Percentiles rank a stretch among this genome's conserved stretches.
Evolutionary conservation across 2,797 vertebrate species (phyloP).

Genomic region (Enteromius afrohamiltoni): DNA sequence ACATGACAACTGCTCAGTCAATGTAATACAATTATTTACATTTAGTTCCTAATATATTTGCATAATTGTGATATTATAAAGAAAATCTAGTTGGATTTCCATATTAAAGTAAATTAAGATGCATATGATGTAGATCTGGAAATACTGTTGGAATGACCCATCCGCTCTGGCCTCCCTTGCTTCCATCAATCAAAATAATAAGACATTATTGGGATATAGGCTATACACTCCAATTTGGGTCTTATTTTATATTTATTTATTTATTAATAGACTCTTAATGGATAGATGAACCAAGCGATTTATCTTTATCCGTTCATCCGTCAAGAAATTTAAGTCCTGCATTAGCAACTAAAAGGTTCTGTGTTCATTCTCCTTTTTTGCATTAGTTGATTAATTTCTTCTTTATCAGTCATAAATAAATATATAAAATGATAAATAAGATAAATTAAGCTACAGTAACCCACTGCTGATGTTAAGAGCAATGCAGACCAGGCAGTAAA

Average conservation of each 20-base stretch:
- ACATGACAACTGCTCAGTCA: background rate
- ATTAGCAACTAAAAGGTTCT: conserved; percentile 33
- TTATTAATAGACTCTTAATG: background rate
- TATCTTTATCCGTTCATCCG: conserved; percentile 39
- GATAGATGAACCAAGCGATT: conserved; percentile 17
- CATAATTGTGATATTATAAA: background rate
- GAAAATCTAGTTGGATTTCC: background rate
- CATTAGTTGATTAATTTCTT: conserved; percentile 53
- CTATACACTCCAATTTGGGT: conserved; percentile 62
- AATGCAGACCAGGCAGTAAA: background rate
- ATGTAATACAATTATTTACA: background rate
- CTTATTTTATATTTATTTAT: conserved; percentile 37
- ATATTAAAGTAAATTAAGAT: background rate
- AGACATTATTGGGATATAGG: conserved; percentile 66
- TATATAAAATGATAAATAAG: conserved; percentile 11
- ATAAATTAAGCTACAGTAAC: conserved; percentile 16
- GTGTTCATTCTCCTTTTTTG: conserved; percentile 30
- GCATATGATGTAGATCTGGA: background rate
- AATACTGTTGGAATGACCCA: background rate
- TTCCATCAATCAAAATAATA: conserved; percentile 72
- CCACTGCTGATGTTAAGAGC: conserved; percentile 14
- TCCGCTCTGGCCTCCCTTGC: background rate
- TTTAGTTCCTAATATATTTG: background rate
- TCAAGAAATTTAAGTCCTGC: conserved; percentile 32
- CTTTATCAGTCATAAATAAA: conserved; percentile 4